A percentile compares a stretch with the other conserved stretches of the same genome.
These are phyloP conservation scores for Ctenomys sociabilis DNA, from an alignment of 2,113 vertebrate species.

Conservation along the genomic window DNA sequence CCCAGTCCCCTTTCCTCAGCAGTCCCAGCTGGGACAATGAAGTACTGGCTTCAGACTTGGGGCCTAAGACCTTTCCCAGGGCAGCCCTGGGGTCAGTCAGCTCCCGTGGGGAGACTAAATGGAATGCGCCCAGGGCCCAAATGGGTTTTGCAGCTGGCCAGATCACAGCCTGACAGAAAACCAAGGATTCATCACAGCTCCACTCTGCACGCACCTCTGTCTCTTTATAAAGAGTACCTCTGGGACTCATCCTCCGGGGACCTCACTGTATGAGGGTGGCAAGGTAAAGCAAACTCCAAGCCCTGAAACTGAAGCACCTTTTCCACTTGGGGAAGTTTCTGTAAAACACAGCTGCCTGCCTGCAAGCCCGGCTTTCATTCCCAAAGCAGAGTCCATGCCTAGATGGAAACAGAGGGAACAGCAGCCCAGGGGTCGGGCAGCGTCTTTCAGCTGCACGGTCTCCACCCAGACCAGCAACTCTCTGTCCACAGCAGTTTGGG, in stretches of 20 bases:
- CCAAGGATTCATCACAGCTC: constrained; percentile 15
- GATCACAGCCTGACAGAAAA: neutral
- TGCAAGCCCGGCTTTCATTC: neutral
- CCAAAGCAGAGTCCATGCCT: neutral
- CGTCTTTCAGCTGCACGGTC: neutral
- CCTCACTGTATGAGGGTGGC: neutral
- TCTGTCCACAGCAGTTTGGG: neutral
- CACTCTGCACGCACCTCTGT: no score
- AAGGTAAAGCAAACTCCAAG: neutral
- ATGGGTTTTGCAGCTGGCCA: constrained; percentile 48
- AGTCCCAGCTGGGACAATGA: constrained; percentile 6
- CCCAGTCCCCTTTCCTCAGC: neutral
- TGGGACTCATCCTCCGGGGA: neutral
- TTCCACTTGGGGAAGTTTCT: neutral
- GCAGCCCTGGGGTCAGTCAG: constrained; percentile 26
- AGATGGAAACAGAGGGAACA: neutral
- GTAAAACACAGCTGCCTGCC: neutral
- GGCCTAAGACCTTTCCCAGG: constrained; percentile 62
- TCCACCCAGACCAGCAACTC: neutral
- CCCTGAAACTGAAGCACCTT: neutral
- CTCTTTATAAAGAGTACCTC: neutral
- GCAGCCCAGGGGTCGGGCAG: neutral
- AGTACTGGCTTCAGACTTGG: neutral
- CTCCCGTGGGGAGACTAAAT: constrained; percentile 21
- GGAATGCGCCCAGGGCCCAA: constrained; percentile 56